Base-by-base conservation (phyloP, 1,140 invertebrate genomes). In the Sitophilus oryzae region DNA sequence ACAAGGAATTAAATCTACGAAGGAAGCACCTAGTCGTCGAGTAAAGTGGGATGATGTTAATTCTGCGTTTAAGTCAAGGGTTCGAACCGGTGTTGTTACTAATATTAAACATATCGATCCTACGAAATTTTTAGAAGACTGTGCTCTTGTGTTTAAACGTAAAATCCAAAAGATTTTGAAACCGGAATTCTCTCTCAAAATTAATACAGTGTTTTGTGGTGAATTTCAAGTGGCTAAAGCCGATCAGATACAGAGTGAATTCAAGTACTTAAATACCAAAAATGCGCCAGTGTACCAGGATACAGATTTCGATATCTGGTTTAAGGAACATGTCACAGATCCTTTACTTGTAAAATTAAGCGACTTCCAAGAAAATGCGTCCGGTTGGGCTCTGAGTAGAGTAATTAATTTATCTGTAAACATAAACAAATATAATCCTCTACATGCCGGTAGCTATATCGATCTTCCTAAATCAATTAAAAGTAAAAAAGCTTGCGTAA, bases 401-500 rank as follows among this genome's bases (percentile, higher is more conserved):
- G 21, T 62, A 6, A 8, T 52, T 5, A 43, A 53, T 37, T 34
- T 62, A 11, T 40, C 18, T n/a, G 20, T 62, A 6, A 48, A 46
- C 22, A 53, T 56, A 19, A 59, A 59, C 35, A 51, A 47, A 35
- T 70, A 66, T 60, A 66, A 63, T 18, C 67, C 70, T n/a, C 44
- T 69, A 18, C 25, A 40, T 10, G 67, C 61, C 15, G 63, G 58
- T 20, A 66, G 67, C 9, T 70, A 53, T 55, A 65, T 68, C 25
- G 57, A 67, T 10, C 54, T 71, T 54, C 66, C 69, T 25, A 22
- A 41, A 25, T 44, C 62, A 59, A 69, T 73, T 14, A 53, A 57
- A 55, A 11, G 42, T 5, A 72, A 71, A 55, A 59, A 67, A 14
- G 69, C 71, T 9, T 53, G 51, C 16, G 51, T 74, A 5, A 75